Conservation (phyloP, 2,888 invertebrate species). For the Rotaria socialis region DNA sequence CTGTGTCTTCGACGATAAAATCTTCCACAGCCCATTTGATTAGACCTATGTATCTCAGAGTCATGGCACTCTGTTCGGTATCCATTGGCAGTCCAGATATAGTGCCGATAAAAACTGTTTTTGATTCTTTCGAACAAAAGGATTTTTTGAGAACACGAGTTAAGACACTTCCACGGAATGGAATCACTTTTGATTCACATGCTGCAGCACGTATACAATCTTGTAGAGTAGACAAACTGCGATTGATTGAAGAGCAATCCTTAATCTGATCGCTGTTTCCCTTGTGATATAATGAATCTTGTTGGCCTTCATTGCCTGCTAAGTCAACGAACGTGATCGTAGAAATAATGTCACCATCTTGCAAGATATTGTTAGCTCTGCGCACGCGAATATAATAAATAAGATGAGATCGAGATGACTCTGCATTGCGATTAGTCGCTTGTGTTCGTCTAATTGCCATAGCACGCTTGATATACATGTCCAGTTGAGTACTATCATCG, state of each 20-base stretch:
- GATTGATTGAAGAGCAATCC: not conserved
- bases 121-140: not conserved
- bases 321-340: not conserved
- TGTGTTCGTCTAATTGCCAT: not conserved
- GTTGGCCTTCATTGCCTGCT: not conserved
- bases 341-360: not conserved
- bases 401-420: slow-evolving; percentile 9
- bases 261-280: not conserved
- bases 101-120: not conserved
- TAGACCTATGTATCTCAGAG: not conserved
- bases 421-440: not conserved
- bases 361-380: not conserved
- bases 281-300: not conserved
- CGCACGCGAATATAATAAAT: not conserved
- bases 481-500: not conserved
- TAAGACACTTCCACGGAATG: not conserved
- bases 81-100: not conserved
- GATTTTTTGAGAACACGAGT: not conserved
- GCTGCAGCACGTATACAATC: slow-evolving; percentile 10
- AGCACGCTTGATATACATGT: not conserved
- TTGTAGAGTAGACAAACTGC: not conserved
- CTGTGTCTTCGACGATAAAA: not conserved
- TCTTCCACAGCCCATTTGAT: not conserved
- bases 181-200: not conserved
- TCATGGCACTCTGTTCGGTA: not conserved